phyloP scores from a whole-genome alignment of 2,797 vertebrate genomes.

The Pelobates cultripes region DNA sequence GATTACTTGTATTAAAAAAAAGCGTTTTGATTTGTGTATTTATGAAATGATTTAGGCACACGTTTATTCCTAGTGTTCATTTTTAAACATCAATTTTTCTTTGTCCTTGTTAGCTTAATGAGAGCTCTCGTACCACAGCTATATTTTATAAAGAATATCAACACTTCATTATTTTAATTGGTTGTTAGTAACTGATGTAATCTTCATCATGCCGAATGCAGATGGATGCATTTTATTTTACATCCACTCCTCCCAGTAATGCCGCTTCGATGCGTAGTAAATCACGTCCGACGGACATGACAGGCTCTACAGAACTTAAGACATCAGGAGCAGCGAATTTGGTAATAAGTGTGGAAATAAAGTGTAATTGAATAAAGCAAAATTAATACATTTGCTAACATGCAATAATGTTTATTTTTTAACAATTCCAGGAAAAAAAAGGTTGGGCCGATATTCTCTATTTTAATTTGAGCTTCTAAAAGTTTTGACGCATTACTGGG shows the following conservation, averaged over 20 bases:
- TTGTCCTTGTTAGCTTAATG: constrained; percentile 56
- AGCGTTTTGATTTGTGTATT: constrained; percentile 52
- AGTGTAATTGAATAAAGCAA: too few species aligned
- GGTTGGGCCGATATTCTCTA: too few species aligned
- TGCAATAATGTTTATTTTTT: too few species aligned
- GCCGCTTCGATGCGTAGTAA: constrained; percentile 23
- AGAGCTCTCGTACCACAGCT: constrained; percentile 43
- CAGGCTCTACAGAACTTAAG: background rate
- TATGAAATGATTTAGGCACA: constrained; percentile 48
- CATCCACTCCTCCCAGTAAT: constrained; percentile 35
- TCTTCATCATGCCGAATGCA: constrained; percentile 49
- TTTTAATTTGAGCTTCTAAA: too few species aligned
- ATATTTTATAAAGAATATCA: constrained; percentile 48
- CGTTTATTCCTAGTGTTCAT: constrained; percentile 30
- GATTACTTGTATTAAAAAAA: constrained; percentile 52
- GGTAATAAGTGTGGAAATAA: too few species aligned
- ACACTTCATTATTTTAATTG: constrained; percentile 52
- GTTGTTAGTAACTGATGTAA: constrained; percentile 51
- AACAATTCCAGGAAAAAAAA: too few species aligned
- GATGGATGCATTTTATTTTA: constrained; percentile 38
- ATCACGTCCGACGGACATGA: constrained; percentile 15
- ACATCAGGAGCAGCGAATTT: too few species aligned
- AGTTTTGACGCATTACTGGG: too few species aligned
- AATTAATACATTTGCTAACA: too few species aligned
- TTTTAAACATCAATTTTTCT: constrained; percentile 52